phyloP scores from a whole-genome alignment of 2,113 vertebrate species.

The Gymnobelideus leadbeateri region DNA sequence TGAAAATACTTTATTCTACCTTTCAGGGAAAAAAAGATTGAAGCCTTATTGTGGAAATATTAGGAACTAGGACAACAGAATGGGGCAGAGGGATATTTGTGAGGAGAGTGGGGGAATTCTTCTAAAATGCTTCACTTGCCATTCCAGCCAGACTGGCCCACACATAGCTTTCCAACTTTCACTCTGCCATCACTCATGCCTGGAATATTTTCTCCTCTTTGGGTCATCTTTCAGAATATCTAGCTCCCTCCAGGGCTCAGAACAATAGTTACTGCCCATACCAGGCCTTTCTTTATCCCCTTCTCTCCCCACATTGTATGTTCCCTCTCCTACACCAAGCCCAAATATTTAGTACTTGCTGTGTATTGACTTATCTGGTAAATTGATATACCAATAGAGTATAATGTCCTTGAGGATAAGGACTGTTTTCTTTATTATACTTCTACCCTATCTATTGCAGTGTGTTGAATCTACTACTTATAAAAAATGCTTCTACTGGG shows the following conservation, averaged over 20 bases:
- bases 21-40: neutral
- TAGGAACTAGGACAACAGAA: neutral
- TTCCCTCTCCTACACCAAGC: neutral
- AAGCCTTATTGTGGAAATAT: neutral
- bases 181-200: neutral
- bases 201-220: neutral
- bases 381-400: neutral
- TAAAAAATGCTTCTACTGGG: neutral
- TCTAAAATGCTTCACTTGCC: neutral
- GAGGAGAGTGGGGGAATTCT: neutral
- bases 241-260: neutral
- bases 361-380: neutral
- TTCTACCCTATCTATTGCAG: neutral
- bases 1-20: neutral
- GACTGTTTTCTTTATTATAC: neutral
- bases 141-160: neutral
- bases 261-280: neutral
- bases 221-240: neutral
- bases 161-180: neutral
- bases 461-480: neutral
- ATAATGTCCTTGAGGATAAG: neutral
- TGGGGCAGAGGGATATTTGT: neutral
- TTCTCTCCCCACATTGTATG: rapidly evolving
- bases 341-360: neutral
- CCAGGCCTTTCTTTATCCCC: neutral